Base-by-base conservation (phyloP, 2,888 invertebrate species). In the Agriopis aurantiaria region DNA sequence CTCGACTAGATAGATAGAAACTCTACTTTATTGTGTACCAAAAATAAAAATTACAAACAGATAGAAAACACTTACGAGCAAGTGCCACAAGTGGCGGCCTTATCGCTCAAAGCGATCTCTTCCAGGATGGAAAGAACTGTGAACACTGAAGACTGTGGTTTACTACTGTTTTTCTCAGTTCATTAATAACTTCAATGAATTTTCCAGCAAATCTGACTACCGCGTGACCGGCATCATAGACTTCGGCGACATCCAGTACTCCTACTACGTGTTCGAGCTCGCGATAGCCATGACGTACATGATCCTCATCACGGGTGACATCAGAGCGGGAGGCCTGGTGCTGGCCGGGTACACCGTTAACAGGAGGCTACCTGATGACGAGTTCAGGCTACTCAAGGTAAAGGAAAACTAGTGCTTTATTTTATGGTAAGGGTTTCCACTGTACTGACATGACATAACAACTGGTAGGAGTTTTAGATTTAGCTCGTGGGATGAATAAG, bases 271-370 rank as follows among this genome's bases (percentile, higher is more conserved):
- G 52, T 98, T 97, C 87, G 99, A 99, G 86, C 85, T 99, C 70
- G 97, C 98, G 1, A 96, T 98, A 71, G 92, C 96, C 1, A 95
- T 98, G 90, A 96, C 97, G 17, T 98, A 99, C 88, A 96, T 97
- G 95, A 96, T 98, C 85, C 87, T 98, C 46, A 92, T 96, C 72
- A 95, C 95, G 0, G 95, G 95, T 12, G 94, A 96, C 70, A 83
- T 96, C 0, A 87, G 92, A 17, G 91, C 94, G 12, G 97, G 96
- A 0, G 97, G 96, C 9, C 89, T 96, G 69, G 96, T 98, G 0
- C 88, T 98, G 8, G 96, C 97, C 0, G 98, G 99, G 0, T 99
- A 97, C 87, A 94, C 95, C 2, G 95, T 95, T 33, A 85, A 95
- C 23, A 92, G 96, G 68, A 84, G 94, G 1, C 85, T 98, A 40